These are phyloP conservation scores for Puma concolor DNA, from an alignment of 2,113 vertebrate species.

Conservation along the genomic window DNA sequence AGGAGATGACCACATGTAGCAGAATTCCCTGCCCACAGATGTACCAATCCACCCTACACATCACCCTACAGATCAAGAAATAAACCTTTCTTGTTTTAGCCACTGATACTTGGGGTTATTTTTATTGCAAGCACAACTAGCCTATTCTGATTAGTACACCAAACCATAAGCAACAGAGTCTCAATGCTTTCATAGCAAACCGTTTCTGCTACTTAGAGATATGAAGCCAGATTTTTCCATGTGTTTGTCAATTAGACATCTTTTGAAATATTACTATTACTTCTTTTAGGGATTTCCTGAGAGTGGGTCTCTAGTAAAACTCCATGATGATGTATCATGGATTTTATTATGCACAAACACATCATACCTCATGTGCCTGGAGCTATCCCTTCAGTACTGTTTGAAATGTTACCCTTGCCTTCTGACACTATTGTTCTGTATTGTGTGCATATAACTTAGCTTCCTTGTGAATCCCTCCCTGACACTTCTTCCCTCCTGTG, in stretches of 20 bases:
- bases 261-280: not conserved
- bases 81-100: not conserved
- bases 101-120: not conserved
- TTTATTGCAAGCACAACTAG: constrained; percentile 30
- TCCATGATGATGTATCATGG: not conserved
- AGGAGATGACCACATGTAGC: not conserved
- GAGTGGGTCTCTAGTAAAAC: not conserved
- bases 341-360: not conserved
- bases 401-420: not conserved
- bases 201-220: not conserved
- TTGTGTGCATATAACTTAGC: not conserved
- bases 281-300: not conserved
- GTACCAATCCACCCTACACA: not conserved
- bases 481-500: not conserved
- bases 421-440: not conserved
- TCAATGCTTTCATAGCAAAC: not conserved
- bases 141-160: not conserved
- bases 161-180: not conserved
- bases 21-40: not conserved
- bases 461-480: not conserved
- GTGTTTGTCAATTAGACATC: not conserved
- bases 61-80: not conserved
- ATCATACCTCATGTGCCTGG: not conserved
- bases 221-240: not conserved
- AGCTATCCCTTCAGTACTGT: constrained; percentile 36